phyloP scores from a whole-genome alignment of 2,797 vertebrate species.

The Poecile montanus region DNA sequence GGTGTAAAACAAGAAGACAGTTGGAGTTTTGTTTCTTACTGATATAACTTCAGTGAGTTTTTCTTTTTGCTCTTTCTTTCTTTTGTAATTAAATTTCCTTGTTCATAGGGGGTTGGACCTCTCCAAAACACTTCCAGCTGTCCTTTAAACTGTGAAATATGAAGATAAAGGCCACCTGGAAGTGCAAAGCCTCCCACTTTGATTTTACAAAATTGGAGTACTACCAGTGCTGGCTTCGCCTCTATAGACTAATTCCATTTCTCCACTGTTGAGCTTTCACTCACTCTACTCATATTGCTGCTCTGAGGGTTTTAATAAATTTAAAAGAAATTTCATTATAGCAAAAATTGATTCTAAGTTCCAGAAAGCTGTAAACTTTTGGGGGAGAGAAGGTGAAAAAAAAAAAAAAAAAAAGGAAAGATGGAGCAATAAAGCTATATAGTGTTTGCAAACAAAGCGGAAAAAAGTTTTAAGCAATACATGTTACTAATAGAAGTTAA shows the following conservation, averaged over 20 bases:
- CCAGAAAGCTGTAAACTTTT: neutral
- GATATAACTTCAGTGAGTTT: neutral
- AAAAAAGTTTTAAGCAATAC: neutral
- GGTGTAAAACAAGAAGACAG: neutral
- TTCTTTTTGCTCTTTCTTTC: neutral
- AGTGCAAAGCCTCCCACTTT: neutral
- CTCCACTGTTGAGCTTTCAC: neutral
- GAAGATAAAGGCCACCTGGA: neutral
- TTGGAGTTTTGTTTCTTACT: neutral
- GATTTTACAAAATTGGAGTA: neutral
- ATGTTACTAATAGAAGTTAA: neutral
- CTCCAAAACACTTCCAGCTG: neutral
- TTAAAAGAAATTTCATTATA: neutral
- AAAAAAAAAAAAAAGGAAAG: neutral
- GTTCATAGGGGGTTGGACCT: neutral
- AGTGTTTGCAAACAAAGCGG: neutral
- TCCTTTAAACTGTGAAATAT: neutral
- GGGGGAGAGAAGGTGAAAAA: neutral
- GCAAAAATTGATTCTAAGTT: constrained; percentile 21
- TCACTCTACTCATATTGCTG: neutral
- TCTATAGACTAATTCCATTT: neutral
- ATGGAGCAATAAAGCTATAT: neutral
- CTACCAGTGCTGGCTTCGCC: neutral
- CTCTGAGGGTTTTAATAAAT: constrained; percentile 1
- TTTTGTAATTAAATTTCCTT: neutral